Evolutionary conservation across 2,797 vertebrate species (phyloP), one percentile per base, ranked within the genome.

Genomic region (Valencia hispanica): DNA sequence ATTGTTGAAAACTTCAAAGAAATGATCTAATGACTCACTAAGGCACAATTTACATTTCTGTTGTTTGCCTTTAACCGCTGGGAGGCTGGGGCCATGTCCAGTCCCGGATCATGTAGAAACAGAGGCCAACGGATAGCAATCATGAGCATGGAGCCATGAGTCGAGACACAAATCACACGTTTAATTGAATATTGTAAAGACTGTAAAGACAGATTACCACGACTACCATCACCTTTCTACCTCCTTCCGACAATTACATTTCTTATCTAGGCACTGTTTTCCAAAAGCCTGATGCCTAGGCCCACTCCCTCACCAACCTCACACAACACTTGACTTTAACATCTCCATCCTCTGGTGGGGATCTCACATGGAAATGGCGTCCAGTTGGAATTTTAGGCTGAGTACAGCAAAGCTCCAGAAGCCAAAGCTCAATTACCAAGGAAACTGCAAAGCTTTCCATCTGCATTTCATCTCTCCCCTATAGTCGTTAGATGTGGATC

Each of bases 1-100:
- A 22, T 50, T 68, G 79, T 66, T 76, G 81, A 87, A 83, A 78
- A 75, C 57, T 22, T 50, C 71, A 45, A 69, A 47, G 22, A 41
- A 20, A 22, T 77, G 71, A 27, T 72, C 15, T n/a, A 39, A 5
- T 61, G 14, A 80, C 27, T 81, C 65, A 75, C 27, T 25, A 68
- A 15, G 0, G 39, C 2, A 65, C 48, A 34, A 36, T 11, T 59
- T 18, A 43, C 1, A 50, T 25, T 68, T 51, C 0, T 51, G 2
- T 20, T 32, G 12, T 48, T 51, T 68, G 4, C 27, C 34, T 68
- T 1, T 30, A 51, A 51, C 20, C 22, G 25, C 30, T 36, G 7
- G 32, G 30, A 18, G 18, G 7, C 22, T 57, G n/a, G n/a, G 34
- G 30, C 70, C 0, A 27, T 47, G 14, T 50, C 71, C 39, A 36